Base-by-base conservation (phyloP, 2,797 vertebrate species). In the Rhynchotus rufescens region DNA sequence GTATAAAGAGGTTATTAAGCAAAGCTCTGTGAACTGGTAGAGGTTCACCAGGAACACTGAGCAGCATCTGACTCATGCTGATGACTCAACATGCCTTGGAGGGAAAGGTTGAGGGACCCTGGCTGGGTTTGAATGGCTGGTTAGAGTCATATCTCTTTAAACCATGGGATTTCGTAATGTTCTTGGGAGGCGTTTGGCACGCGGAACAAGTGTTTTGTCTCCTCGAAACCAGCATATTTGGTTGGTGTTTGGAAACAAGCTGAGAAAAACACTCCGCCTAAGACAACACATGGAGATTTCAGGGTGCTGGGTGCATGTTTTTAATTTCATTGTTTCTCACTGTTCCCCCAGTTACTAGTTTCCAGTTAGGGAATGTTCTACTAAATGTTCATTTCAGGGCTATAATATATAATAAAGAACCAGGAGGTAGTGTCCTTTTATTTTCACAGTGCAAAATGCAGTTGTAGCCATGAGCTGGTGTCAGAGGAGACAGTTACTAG, bases 231-330 rank as follows among this genome's bases (percentile, higher is more conserved):
- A 1, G 4, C 9, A 3, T 54, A 89, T 86, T 19, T 60, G 26
- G 21, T 19, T 52, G 12, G 1, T 80, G 13, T 69, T 90, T 83
- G 67, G 34, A 32, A 64, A 28, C 45, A 52, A 45, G 22, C n/a
- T 81, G 80, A 49, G 44, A 36, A 26, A 72, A 85, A 32, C 9
- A 49, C 7, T 7, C 19, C 32, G 62, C 51, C 40, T 66, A 3
- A 73, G 81, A 25, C 2, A 1, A 28, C 5, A 17, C 65, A 10
- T n/a, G 56, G 60, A 79, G 51, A 64, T 76, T 38, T 61, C 59
- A 60, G 25, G 44, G 22, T 28, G 15, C n/a, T 28, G 10, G 65
- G 26, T 44, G 54, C 42, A 0, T 0, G 57, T 62, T 17, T 56
- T 67, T 57, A 1, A 1, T 72, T 66, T 40, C 26, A 3, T 36